Evolutionary conservation across 2,113 vertebrate genomes (phyloP).

Genomic region (Nyctereutes procyonoides): DNA sequence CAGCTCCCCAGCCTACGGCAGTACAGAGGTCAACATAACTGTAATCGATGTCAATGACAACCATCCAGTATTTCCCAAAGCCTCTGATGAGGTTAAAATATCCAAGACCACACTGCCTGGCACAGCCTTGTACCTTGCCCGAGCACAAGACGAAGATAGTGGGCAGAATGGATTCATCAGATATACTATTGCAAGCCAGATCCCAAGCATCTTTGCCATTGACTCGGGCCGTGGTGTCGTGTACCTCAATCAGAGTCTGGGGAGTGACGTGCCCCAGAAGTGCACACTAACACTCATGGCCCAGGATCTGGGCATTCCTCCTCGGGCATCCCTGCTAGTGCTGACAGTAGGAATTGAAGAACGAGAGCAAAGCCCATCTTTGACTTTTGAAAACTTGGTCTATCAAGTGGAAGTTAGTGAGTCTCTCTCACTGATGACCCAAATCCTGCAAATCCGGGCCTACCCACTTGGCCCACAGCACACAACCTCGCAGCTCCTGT

Average conservation of each 20-base stretch:
- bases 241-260: slow-evolving; percentile 87
- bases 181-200: slow-evolving; percentile 86
- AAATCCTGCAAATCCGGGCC: slow-evolving; percentile 90
- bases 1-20: slow-evolving; percentile 87
- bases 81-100: slow-evolving; percentile 85
- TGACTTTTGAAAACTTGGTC: slow-evolving; percentile 92
- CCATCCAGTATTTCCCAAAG: slow-evolving; percentile 87
- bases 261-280: slow-evolving; percentile 39
- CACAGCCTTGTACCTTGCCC: slow-evolving; percentile 91
- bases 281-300: slow-evolving; percentile 88
- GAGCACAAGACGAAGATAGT: slow-evolving; percentile 93
- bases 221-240: slow-evolving; percentile 88
- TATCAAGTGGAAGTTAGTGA: slow-evolving; percentile 94
- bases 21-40: slow-evolving; percentile 91
- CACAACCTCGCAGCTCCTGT: slow-evolving; percentile 28
- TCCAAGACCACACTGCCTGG: slow-evolving; percentile 87
- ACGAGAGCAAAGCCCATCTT: slow-evolving; percentile 75
- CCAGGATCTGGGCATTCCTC: slow-evolving; percentile 89
- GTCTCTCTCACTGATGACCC: slow-evolving; percentile 82
- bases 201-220: slow-evolving; percentile 85
- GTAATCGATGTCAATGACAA: slow-evolving; percentile 94
- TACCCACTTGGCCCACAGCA: slow-evolving; percentile 46
- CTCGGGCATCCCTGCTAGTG: slow-evolving; percentile 85
- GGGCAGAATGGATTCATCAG: slow-evolving; percentile 89
- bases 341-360: slow-evolving; percentile 87